Percentiles rank a stretch among this genome's conserved stretches.
These are phyloP conservation scores for Cromileptes altivelis DNA, from an alignment of 2,113 vertebrate species.

Conservation along the genomic window DNA sequence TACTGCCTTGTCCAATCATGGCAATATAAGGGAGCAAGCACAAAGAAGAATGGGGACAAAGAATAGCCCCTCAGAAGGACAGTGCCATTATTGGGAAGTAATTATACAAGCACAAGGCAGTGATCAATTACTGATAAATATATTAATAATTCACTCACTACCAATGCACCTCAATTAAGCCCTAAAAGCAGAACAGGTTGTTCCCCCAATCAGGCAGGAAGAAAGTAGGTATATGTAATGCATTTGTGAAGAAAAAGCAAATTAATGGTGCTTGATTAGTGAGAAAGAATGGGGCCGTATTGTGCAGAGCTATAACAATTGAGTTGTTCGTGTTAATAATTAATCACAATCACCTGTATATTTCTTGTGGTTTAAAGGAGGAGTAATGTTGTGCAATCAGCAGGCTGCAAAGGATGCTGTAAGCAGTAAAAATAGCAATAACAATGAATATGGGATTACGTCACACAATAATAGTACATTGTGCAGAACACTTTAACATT, in stretches of 20 bases:
- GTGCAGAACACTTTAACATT: neutral
- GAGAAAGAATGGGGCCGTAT: neutral
- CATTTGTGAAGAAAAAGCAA: constrained; percentile 5
- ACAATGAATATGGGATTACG: constrained; percentile 3
- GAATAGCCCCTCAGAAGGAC: constrained; percentile 15
- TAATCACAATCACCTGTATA: constrained; percentile 11
- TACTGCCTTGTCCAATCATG: constrained; percentile 6
- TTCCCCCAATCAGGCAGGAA: neutral
- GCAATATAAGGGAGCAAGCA: constrained; percentile 9
- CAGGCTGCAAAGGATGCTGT: neutral
- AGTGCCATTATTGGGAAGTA: constrained; percentile 53
- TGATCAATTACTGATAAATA: constrained; percentile 57
- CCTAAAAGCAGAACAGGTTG: constrained; percentile 3
- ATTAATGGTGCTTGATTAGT: constrained; percentile 3
- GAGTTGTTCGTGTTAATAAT: constrained; percentile 24
- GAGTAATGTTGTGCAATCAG: constrained; percentile 27
- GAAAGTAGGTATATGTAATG: neutral
- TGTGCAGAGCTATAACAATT: neutral
- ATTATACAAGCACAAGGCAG: constrained; percentile 31
- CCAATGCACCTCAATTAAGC: constrained; percentile 35
- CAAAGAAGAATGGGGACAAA: constrained; percentile 23
- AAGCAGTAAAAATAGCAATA: neutral
- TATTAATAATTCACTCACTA: constrained; percentile 30
- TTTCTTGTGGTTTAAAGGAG: constrained; percentile 15
- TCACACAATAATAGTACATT: neutral